Conservation (phyloP, 2,888 invertebrate species). For the Trachelus tabidus region DNA sequence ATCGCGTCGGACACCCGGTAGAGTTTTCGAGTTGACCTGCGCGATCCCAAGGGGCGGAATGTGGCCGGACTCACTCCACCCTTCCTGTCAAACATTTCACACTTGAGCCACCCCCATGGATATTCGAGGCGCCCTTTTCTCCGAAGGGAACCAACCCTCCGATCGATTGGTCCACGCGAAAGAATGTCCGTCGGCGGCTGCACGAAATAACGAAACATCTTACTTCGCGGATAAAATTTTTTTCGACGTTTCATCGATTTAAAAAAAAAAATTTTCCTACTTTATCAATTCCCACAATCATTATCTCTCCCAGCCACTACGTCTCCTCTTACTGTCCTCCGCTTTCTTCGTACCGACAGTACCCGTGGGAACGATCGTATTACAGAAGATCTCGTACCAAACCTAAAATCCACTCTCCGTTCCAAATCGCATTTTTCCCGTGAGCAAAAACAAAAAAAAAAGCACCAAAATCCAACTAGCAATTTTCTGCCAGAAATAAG, state of each 20-base stretch:
- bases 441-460: neutral
- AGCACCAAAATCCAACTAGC: neutral
- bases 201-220: neutral
- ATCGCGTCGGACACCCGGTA: slow-evolving; percentile 3
- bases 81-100: slow-evolving; percentile 51
- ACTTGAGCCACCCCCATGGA: slow-evolving; percentile 22
- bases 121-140: slow-evolving; percentile 14
- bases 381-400: neutral
- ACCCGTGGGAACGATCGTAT: neutral
- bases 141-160: slow-evolving; percentile 23
- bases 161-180: slow-evolving; percentile 10
- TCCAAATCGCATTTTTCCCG: neutral
- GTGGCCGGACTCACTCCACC: slow-evolving; percentile 41
- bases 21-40: slow-evolving; percentile 21
- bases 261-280: neutral
- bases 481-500: neutral
- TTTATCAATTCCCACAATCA: neutral
- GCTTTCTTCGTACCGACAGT: neutral
- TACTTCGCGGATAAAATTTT: neutral
- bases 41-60: slow-evolving; percentile 30
- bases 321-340: neutral
- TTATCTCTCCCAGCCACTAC: neutral
- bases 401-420: neutral
- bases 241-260: neutral
- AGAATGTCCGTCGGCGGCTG: neutral